Evolutionary conservation across 2,113 vertebrate genomes (phyloP), one percentile per base, ranked within the genome.

Genomic region (Chionodraco myersi): DNA sequence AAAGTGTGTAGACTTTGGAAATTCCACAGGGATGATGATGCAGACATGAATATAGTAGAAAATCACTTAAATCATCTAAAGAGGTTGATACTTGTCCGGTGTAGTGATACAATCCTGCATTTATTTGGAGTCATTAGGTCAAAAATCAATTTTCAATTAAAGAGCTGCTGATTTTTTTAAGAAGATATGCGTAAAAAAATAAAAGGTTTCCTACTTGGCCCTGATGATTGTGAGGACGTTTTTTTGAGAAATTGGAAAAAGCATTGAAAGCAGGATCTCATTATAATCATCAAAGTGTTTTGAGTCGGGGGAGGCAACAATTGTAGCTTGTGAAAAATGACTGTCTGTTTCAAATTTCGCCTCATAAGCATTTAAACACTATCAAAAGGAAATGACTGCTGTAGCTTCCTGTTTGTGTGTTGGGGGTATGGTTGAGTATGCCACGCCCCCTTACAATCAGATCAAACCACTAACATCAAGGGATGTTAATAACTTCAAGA

Each of bases 401-500:
- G 48, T 48, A 75, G 75, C 69, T 84, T 92, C 83, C 90, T 81
- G 82, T 86, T 77, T 78, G 64, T 72, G 69, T 34, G 48, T 34
- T 11, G 13, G 71, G 57, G 73, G 56, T 78, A 66, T 9, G 51
- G 58, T 53, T 16, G n/a, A 75, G 59, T 45, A 65, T 57, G 47
- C 64, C 75, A 74, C 62, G 36, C 65, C 63, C n/a, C 21, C 41
- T 23, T 67, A 80, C 63, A 81, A 67, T 75, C 75, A 56, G 48
- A 80, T 57, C 11, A 68, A 72, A 64, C 61, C 63, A 58, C 53
- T 53, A 14, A 21, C 61, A 56, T 62, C 30, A 60, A 47, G 47
- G 68, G 53, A 67, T 41, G 18, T 2, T 48, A n/a, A 77, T 74
- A 13, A 48, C 70, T 61, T 51, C 49, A 12, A 58, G 62, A 52